Percentiles rank a stretch among this genome's conserved stretches.
Evolutionary conservation across 2,797 vertebrate species (phyloP).

Genomic region (Meda fulgida): DNA sequence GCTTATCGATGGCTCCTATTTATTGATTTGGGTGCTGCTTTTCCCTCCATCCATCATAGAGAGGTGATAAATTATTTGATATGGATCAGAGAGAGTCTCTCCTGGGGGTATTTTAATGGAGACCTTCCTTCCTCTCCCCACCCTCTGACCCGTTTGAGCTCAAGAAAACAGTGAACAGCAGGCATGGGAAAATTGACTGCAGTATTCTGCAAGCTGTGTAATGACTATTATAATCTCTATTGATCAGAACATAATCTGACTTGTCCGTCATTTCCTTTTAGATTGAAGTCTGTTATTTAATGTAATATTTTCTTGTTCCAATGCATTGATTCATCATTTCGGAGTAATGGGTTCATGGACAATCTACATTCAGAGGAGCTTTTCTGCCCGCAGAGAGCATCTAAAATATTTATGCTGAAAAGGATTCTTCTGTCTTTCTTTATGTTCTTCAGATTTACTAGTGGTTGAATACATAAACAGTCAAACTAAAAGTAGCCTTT

Average conservation of each 20-base stretch:
- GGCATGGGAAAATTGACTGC: slow-evolving; percentile 15
- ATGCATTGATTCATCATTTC: slow-evolving; percentile 18
- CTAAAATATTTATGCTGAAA: slow-evolving; percentile 36
- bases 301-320: slow-evolving; percentile 24
- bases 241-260: slow-evolving; percentile 37
- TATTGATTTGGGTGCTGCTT: slow-evolving; percentile 67
- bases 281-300: slow-evolving; percentile 31
- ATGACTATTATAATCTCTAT: slow-evolving; percentile 45
- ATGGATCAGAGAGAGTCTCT: slow-evolving; percentile 60
- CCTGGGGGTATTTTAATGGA: slow-evolving; percentile 64
- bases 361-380: slow-evolving; percentile 6
- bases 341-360: slow-evolving; percentile 6
- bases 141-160: slow-evolving; percentile 61
- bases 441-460: slow-evolving; percentile 14
- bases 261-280: slow-evolving; percentile 24
- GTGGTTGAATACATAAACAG: neutral
- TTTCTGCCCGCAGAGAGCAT: slow-evolving; percentile 4
- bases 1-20: slow-evolving; percentile 56
- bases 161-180: slow-evolving; percentile 46
- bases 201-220: slow-evolving; percentile 20
- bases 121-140: slow-evolving; percentile 50
- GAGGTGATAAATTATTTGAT: slow-evolving; percentile 72
- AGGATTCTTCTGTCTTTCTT: slow-evolving; percentile 15
- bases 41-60: slow-evolving; percentile 54
- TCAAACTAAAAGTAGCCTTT: neutral